Percentiles rank a stretch among this genome's conserved stretches.
These are phyloP conservation scores for Archivesica marissinica DNA, from an alignment of 1,140 invertebrate species.

Conservation along the genomic window DNA sequence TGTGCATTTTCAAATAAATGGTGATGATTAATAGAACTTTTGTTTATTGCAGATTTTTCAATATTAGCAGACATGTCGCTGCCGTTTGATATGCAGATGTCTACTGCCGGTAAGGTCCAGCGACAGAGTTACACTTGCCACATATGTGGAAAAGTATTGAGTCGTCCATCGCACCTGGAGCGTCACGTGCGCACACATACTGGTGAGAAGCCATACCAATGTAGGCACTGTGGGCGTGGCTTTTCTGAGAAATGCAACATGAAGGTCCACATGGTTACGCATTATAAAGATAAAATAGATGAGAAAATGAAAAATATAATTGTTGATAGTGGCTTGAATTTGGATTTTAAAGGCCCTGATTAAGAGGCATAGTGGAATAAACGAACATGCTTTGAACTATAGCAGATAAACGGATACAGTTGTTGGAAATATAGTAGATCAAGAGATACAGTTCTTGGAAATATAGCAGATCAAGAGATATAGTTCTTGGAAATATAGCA, in stretches of 20 bases:
- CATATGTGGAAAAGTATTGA: slow-evolving; percentile 3
- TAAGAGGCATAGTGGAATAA: too few species aligned
- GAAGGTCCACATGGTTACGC: slow-evolving; percentile 18
- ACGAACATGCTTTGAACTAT: too few species aligned
- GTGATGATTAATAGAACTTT: too few species aligned
- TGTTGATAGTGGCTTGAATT: not conserved
- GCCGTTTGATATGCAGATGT: not conserved
- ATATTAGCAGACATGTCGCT: too few species aligned
- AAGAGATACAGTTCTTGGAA: too few species aligned
- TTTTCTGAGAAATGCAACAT: slow-evolving; percentile 27
- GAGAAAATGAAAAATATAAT: slow-evolving; percentile 11
- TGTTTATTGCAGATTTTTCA: too few species aligned
- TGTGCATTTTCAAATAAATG: too few species aligned
- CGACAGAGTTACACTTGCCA: not conserved
- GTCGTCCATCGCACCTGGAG: slow-evolving; percentile 1
- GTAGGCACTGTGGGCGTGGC: slow-evolving; percentile 4
- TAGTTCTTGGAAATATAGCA: too few species aligned
- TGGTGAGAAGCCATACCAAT: slow-evolving; percentile 43
- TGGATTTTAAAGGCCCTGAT: too few species aligned
- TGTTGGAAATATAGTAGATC: too few species aligned
- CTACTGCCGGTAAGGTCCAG: not conserved
- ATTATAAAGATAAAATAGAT: slow-evolving; percentile 2
- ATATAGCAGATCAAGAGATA: too few species aligned
- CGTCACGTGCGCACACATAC: slow-evolving; percentile 28
- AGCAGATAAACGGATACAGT: too few species aligned